These are phyloP conservation scores for Caenorhabditis sulstoni DNA, from an alignment of 2,888 invertebrate genomes.

Conservation along the genomic window DNA sequence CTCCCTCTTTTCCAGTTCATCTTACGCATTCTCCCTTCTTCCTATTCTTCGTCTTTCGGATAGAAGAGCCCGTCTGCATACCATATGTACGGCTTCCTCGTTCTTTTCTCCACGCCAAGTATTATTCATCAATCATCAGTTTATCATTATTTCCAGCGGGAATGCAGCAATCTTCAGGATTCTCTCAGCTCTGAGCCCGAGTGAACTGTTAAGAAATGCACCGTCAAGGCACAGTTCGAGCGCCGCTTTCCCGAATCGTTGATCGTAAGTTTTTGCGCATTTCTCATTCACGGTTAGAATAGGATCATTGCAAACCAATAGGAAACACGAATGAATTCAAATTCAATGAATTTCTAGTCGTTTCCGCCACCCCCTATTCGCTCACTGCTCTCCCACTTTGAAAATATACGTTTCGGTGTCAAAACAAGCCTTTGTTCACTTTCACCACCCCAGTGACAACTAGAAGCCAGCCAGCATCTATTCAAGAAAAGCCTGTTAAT, in stretches of 20 bases:
- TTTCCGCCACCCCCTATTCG: not conserved
- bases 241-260: constrained; percentile 56
- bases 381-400: not conserved
- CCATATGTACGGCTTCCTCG: constrained; percentile 44
- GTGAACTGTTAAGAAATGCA: constrained; percentile 27
- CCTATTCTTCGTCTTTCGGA: constrained; percentile 16
- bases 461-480: not conserved
- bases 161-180: too few species aligned
- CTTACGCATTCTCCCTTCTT: constrained; percentile 18
- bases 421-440: constrained; percentile 22
- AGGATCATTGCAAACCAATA: too few species aligned
- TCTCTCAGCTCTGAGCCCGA: constrained; percentile 27
- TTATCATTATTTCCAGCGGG: too few species aligned
- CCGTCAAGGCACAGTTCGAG: constrained; percentile 61
- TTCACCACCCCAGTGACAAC: not conserved
- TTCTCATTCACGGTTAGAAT: not conserved
- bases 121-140: constrained; percentile 9
- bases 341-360: not conserved
- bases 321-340: not conserved
- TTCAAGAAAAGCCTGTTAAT: constrained; percentile 25
- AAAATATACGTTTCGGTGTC: constrained; percentile 27
- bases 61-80: constrained; percentile 28
- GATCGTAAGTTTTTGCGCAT: constrained; percentile 50
- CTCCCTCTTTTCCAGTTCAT: constrained; percentile 31
- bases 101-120: not conserved